Base-by-base conservation (phyloP, 37 sponge, comb jelly and placozoan species). In the Hexactinellida sp. region DNA sequence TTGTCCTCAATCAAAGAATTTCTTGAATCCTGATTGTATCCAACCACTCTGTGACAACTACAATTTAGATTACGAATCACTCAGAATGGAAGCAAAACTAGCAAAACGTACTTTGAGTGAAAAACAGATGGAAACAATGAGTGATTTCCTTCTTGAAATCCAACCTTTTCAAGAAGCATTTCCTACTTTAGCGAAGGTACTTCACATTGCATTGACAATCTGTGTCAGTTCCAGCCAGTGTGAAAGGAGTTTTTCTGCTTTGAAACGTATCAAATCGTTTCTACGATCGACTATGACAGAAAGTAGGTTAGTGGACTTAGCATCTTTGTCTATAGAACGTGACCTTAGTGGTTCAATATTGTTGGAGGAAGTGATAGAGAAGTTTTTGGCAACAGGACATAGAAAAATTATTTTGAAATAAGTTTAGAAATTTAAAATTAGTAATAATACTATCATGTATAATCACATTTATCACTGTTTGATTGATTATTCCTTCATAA, bases 291-390 rank as follows among this genome's bases (percentile, higher is more conserved):
- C 76, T 25, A 32, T 63, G 76, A 63, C 76, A n/a, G 76, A 63
- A 63, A 63, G 30, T 63, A 63, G 76, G 76, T 63, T 63, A 63
- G 76, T 63, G 76, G 76, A 63, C 76, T 63, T 63, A 63, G 30
- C 30, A 63, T 63, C 30, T 63, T 10, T 63, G 5, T 63, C 76
- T 63, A 63, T 63, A 63, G 76, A 63, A 63, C 76, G 76, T 63
- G 13, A 63, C 30, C 76, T 63, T 28, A 63, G 76, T 28, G 76
- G 30, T n/a, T 63, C 76, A 63, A 63, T 63, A 63, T 63, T 63
- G 76, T 23, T 63, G 76, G 76, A 63, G 76, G 76, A 63, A 63
- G 76, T 63, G 76, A 63, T 63, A 63, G 21, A 63, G 21, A n/a
- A 25, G 30, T 63, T 10, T 63, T 32, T 63, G 13, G 76, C 76